These are phyloP conservation scores for Oreotragus oreotragus DNA, from an alignment of 2,113 vertebrate species.

Conservation along the genomic window DNA sequence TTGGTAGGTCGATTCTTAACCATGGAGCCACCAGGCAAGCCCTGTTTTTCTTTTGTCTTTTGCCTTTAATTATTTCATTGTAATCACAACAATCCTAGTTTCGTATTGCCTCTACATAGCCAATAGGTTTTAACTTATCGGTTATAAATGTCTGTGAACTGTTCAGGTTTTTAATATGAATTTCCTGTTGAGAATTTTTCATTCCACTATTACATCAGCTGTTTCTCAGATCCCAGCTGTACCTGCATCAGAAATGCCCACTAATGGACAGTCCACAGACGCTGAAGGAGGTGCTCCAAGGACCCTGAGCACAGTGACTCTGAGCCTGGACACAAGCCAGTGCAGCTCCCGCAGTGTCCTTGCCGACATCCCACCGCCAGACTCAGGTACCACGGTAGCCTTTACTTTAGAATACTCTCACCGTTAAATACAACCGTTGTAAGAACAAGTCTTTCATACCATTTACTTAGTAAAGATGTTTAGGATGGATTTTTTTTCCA, in stretches of 20 bases:
- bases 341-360: conserved; percentile 91
- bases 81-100: neutral
- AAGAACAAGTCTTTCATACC: neutral
- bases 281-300: neutral
- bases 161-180: neutral
- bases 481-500: neutral
- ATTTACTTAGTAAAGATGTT: neutral
- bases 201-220: conserved; percentile 60
- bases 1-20: neutral
- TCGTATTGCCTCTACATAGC: neutral
- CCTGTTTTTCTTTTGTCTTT: neutral
- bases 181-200: neutral
- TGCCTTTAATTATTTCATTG: neutral
- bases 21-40: neutral
- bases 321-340: conserved; percentile 88
- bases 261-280: conserved; percentile 50
- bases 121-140: neutral
- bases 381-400: conserved; percentile 81
- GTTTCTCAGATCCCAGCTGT: conserved; percentile 73
- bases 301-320: conserved; percentile 74
- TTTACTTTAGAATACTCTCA: too few relatives aligned
- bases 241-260: conserved; percentile 42
- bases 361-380: conserved; percentile 86
- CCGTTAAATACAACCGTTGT: rapidly evolving
- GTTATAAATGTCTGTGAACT: neutral